Evolutionary conservation across 2,888 invertebrate genomes (phyloP).

Genomic region (Nymphalis polychloros): DNA sequence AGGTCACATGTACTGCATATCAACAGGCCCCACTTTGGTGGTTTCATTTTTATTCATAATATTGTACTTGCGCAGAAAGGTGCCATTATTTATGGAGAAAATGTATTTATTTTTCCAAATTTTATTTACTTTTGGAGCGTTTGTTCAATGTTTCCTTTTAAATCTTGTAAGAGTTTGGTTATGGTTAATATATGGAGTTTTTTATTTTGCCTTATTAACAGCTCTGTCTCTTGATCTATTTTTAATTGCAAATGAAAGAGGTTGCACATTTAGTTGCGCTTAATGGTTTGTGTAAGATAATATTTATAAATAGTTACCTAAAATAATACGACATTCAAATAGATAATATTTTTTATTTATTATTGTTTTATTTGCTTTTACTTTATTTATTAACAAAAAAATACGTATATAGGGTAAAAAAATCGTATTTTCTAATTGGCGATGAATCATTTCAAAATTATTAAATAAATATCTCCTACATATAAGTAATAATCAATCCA

Average conservation of each 20-base stretch:
- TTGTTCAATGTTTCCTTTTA: slow-evolving; percentile 72
- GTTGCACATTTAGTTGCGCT: slow-evolving; percentile 76
- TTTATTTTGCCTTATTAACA: slow-evolving; percentile 68
- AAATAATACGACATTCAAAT: slow-evolving; percentile 1
- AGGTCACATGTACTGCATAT: slow-evolving; percentile 77
- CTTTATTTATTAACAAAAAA: background rate
- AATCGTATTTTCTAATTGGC: too few species aligned
- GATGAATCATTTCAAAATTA: too few species aligned
- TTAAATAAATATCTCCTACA: too few species aligned
- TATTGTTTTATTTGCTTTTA: slow-evolving; percentile 3
- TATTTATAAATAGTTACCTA: slow-evolving; percentile 23
- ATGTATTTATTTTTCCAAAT: slow-evolving; percentile 79
- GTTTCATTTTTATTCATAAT: slow-evolving; percentile 70
- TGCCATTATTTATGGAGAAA: slow-evolving; percentile 76
- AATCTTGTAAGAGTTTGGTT: slow-evolving; percentile 68
- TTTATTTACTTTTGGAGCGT: slow-evolving; percentile 74
- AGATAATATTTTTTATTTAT: slow-evolving; percentile 2
- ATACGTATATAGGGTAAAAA: background rate
- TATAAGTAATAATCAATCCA: too few species aligned
- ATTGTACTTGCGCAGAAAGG: slow-evolving; percentile 68
- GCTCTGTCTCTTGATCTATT: slow-evolving; percentile 67
- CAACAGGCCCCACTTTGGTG: slow-evolving; percentile 70
- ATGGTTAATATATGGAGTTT: slow-evolving; percentile 71
- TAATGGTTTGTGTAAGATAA: slow-evolving; percentile 40
- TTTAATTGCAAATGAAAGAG: slow-evolving; percentile 75